Evolutionary conservation across 1,140 invertebrate genomes (phyloP).

Genomic region (Drosophila sulfurigaster): DNA sequence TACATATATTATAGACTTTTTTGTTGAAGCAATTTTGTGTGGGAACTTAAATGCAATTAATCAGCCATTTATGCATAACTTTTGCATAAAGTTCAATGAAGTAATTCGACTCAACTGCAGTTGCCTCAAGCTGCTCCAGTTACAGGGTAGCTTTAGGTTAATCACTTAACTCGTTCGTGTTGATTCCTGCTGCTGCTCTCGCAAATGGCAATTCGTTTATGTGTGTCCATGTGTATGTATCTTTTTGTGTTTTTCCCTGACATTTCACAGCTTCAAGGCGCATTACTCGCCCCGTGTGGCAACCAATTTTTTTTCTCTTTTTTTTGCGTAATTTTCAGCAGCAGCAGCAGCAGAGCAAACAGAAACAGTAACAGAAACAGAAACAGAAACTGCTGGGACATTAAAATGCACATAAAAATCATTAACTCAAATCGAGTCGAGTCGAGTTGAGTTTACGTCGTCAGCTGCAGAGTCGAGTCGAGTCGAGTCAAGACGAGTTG

Average conservation of each 20-base stretch:
- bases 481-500: slow-evolving; percentile 8
- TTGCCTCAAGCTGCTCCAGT: too few species aligned
- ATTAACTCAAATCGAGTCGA: slow-evolving; percentile 44
- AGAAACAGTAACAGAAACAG: slow-evolving; percentile 7
- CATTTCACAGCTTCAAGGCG: slow-evolving; percentile 46
- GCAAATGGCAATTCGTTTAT: not conserved
- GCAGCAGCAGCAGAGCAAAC: not conserved
- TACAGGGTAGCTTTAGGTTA: too few species aligned
- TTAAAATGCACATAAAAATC: slow-evolving; percentile 48
- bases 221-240: not conserved
- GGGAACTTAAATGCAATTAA: too few species aligned
- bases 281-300: slow-evolving; percentile 17
- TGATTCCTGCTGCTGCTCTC: too few species aligned
- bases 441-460: not conserved
- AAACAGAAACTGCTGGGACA: slow-evolving; percentile 33
- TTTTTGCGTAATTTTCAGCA: slow-evolving; percentile 7
- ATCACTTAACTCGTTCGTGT: too few species aligned
- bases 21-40: too few species aligned
- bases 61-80: too few species aligned
- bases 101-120: too few species aligned
- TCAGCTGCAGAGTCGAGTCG: not conserved
- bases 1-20: too few species aligned
- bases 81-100: too few species aligned
- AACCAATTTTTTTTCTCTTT: slow-evolving; percentile 15
- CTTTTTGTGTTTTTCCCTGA: slow-evolving; percentile 22